Evolutionary conservation across 2,797 vertebrate species (phyloP), one percentile per base, ranked within the genome.

Genomic region (Hypotaenidia philippensis): DNA sequence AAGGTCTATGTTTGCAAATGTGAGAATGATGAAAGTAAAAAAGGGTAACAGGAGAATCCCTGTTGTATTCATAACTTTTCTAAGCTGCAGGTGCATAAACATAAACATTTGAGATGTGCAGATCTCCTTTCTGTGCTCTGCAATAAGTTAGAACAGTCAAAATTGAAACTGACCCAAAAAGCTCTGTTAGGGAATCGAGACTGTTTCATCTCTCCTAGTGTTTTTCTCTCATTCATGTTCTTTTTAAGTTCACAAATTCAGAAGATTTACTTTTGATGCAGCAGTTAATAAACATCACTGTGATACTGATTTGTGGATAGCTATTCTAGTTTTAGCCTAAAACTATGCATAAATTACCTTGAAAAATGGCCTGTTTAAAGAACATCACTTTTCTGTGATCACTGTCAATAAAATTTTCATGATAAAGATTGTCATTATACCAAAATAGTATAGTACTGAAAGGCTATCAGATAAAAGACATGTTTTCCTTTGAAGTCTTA

Each of bases 51-150:
- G 74, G 91, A 94, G 69, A 91, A 80, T 87, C 81, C 44, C 52
- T 77, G 45, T 47, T 74, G 71, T 95, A 77, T 66, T 90, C 26
- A 21, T 79, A 84, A 80, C 70, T 87, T 83, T 56, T 52, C 52
- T 71, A 80, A 94, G 87, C 78, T 80, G 75, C 92, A 96, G 93
- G 90, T 95, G 93, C 78, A 45, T 80, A 87, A 93, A 92, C 36
- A 89, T 40, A 87, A 97, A 90, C 78, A 80, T 79, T 64, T 20
- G 60, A 80, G 78, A 76, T 47, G 47, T 60, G 59, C 72, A 70
- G 63, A 80, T 92, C 49, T 83, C 45, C 68, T 59, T 87, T 89
- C 76, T 91, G 50, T 66, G 63, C 70, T 90, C 52, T 82, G 70
- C 69, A 85, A 53, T 66, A 70, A 56, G 23, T 50, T 80, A 70